Conservation (phyloP, 2,797 vertebrate species). For the Ficedula albicollis region DNA sequence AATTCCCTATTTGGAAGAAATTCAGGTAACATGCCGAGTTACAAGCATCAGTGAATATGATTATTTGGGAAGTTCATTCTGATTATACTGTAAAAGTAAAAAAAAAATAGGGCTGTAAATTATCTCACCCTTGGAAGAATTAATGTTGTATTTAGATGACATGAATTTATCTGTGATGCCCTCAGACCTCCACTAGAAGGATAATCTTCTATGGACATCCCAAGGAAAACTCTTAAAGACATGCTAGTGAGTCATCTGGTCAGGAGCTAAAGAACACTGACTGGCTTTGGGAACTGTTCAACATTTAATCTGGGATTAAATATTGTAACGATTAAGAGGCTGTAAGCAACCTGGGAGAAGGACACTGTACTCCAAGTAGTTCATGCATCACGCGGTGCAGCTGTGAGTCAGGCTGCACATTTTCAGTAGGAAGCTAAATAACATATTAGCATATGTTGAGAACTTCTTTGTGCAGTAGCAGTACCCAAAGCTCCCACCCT, state of each 20-base stretch:
- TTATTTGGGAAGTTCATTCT: neutral
- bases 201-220: neutral
- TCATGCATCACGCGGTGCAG: rapidly evolving
- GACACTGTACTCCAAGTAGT: neutral
- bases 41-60: neutral
- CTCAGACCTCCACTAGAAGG: neutral
- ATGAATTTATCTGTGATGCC: neutral
- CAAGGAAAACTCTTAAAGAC: constrained; percentile 32
- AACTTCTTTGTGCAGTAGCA: neutral
- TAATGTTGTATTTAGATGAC: neutral
- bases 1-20: neutral
- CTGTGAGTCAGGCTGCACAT: neutral
- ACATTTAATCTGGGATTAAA: constrained; percentile 23
- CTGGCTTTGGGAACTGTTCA: neutral
- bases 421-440: neutral
- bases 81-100: neutral
- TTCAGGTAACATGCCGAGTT: rapidly evolving
- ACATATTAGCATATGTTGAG: neutral
- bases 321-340: neutral
- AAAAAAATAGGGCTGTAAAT: neutral
- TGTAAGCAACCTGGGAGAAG: neutral
- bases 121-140: neutral
- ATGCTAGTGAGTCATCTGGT: neutral
- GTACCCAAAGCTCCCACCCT: neutral
- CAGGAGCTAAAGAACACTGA: neutral